Evolutionary conservation across 2,888 invertebrate species (phyloP).

Genomic region (Epirrhoe alternata): DNA sequence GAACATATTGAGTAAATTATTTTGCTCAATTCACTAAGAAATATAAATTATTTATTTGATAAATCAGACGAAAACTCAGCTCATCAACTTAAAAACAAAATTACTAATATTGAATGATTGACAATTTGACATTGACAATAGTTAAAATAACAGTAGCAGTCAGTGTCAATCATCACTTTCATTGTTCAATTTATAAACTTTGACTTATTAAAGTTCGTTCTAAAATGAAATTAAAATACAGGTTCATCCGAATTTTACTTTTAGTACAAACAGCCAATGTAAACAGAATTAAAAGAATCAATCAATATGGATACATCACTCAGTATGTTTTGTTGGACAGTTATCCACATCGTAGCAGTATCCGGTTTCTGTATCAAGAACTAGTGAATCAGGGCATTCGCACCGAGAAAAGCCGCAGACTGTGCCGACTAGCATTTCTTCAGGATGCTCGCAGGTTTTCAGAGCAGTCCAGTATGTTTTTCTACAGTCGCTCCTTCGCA

Average conservation of each 20-base stretch:
- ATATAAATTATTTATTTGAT: not conserved
- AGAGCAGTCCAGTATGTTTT: conserved; percentile 62
- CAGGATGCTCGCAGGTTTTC: conserved; percentile 64
- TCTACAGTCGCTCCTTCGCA: conserved; percentile 54
- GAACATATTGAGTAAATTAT: conserved; percentile 57
- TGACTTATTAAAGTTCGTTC: too few relatives aligned
- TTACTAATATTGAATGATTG: not conserved
- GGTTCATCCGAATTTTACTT: too few relatives aligned
- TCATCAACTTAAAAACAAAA: conserved; percentile 3
- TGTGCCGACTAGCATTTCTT: conserved; percentile 58
- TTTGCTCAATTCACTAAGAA: not conserved
- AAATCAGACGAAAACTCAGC: not conserved
- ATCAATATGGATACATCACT: not conserved
- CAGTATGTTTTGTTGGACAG: conserved; percentile 61
- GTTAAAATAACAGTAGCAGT: too few relatives aligned
- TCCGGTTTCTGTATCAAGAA: conserved; percentile 63
- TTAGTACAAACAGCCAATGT: too few relatives aligned
- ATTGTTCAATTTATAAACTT: too few relatives aligned
- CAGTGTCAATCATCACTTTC: too few relatives aligned
- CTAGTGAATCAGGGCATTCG: conserved; percentile 63
- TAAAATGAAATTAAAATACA: too few relatives aligned
- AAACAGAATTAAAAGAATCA: too few relatives aligned
- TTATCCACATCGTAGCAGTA: conserved; percentile 70
- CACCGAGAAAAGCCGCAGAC: conserved; percentile 68
- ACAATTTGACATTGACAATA: conserved; percentile 4